Evolutionary conservation across 2,888 invertebrate genomes (phyloP).

Genomic region (Phragmatobia fuliginosa): DNA sequence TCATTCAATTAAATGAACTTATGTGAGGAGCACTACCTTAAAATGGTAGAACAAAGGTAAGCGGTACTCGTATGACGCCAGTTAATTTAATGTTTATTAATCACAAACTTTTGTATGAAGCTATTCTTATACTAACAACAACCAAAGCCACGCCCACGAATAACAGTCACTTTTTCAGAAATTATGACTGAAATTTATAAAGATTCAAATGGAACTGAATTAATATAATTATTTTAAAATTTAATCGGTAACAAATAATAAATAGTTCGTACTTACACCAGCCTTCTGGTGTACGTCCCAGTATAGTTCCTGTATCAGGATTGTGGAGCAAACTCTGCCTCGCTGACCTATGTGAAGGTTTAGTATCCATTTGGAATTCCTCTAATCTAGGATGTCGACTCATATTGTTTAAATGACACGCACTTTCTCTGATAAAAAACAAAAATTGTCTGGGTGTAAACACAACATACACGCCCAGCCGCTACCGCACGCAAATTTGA

Average conservation of each 20-base stretch:
- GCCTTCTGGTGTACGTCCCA: constrained; percentile 82
- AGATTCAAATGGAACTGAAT: background rate
- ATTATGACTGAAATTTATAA: constrained; percentile 3
- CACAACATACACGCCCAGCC: constrained; percentile 40
- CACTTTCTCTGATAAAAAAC: constrained; percentile 48
- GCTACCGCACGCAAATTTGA: constrained; percentile 45
- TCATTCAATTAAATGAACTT: background rate
- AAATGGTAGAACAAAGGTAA: no score
- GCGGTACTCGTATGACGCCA: background rate
- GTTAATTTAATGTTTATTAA: background rate
- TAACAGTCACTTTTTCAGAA: constrained; percentile 2
- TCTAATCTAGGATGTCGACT: constrained; percentile 69
- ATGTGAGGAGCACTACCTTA: background rate
- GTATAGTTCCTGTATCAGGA: constrained; percentile 74
- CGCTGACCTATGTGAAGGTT: constrained; percentile 54
- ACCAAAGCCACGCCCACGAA: constrained; percentile 44
- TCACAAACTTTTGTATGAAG: background rate
- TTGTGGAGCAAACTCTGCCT: constrained; percentile 73
- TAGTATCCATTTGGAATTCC: constrained; percentile 77
- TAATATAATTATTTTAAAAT: background rate
- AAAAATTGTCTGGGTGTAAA: constrained; percentile 38
- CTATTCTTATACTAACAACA: background rate
- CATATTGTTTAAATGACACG: constrained; percentile 53
- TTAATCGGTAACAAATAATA: constrained; percentile 28
- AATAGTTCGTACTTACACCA: constrained; percentile 79